Evolutionary conservation across 1,140 invertebrate genomes (phyloP).

Genomic region (Phthorimaea operculella): DNA sequence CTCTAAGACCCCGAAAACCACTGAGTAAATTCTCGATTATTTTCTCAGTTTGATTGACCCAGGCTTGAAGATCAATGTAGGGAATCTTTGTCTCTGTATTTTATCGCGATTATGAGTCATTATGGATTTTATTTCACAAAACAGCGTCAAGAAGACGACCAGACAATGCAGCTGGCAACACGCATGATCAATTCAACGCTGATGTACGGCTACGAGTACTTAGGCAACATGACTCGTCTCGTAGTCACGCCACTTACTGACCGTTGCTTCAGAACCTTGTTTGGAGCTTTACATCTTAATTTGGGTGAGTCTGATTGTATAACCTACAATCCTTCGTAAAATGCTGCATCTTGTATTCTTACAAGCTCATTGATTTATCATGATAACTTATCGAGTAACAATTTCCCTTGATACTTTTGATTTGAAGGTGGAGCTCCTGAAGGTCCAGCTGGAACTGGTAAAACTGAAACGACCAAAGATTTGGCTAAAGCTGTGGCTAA

Average conservation of each 20-base stretch:
- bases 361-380: no score
- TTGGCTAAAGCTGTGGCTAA: constrained; percentile 96
- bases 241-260: constrained; percentile 94
- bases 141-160: constrained; percentile 52
- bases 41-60: no score
- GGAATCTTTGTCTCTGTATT: no score
- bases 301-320: constrained; percentile 62
- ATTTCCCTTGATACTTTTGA: no score
- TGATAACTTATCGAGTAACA: no score
- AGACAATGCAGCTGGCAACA: constrained; percentile 72
- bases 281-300: constrained; percentile 89
- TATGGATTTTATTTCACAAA: neutral
- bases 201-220: constrained; percentile 95
- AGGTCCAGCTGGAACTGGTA: constrained; percentile 95
- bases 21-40: no score
- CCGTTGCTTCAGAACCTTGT: constrained; percentile 91
- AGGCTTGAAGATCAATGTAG: no score
- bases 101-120: no score
- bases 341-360: no score
- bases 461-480: constrained; percentile 97
- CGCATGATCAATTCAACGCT: constrained; percentile 93
- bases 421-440: constrained; percentile 84
- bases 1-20: no score
- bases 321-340: no score
- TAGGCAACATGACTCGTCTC: constrained; percentile 88